phyloP scores from a whole-genome alignment of 2,888 invertebrate species.

The Drosophila incognita region DNA sequence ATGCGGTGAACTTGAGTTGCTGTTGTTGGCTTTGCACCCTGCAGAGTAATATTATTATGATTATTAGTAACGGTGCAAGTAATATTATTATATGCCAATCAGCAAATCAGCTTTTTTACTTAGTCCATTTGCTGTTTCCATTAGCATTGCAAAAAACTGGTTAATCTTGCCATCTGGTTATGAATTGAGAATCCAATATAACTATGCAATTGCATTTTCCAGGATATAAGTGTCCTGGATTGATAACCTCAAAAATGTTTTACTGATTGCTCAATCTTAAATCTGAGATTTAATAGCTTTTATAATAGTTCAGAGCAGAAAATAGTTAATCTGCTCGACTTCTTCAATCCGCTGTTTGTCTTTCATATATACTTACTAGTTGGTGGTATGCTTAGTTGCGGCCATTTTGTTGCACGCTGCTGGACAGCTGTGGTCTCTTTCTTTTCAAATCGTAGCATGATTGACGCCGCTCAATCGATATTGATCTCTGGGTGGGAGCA shows the following conservation, averaged over 20 bases:
- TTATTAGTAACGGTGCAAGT: background rate
- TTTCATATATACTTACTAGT: background rate
- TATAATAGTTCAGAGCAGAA: background rate
- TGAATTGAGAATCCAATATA: background rate
- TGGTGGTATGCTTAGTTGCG: conserved; percentile 25
- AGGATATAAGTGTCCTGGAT: background rate
- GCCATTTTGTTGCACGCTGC: conserved; percentile 50
- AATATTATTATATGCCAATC: background rate
- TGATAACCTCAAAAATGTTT: background rate
- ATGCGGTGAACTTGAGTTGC: conserved; percentile 26
- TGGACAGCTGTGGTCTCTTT: conserved; percentile 28
- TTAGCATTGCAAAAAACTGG: background rate
- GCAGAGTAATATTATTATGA: conserved; percentile 1
- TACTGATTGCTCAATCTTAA: background rate
- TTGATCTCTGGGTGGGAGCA: conserved; percentile 25
- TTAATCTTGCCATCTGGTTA: background rate
- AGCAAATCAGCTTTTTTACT: background rate
- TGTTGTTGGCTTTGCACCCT: conserved; percentile 17
- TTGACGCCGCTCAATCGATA: conserved; percentile 65
- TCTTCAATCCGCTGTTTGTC: background rate
- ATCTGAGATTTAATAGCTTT: background rate
- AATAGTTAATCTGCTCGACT: background rate
- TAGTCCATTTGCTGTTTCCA: background rate
- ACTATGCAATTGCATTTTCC: background rate
- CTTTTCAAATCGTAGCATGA: conserved; percentile 57